Evolutionary conservation across 2,113 vertebrate genomes (phyloP).

Genomic region (Tylochromis polylepis): DNA sequence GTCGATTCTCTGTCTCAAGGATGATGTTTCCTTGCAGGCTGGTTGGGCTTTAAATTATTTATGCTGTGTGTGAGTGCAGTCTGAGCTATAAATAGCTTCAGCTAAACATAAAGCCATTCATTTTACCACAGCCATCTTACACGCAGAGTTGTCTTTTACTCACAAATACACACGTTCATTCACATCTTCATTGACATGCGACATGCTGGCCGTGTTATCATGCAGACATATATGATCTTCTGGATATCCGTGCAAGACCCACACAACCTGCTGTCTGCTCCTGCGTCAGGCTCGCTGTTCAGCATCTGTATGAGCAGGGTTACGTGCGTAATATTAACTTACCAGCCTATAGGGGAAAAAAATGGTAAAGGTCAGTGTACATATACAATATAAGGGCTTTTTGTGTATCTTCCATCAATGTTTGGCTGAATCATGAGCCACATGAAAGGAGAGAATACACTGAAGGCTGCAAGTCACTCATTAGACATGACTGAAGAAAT

Average conservation of each 20-base stretch:
- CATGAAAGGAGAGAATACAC: background rate
- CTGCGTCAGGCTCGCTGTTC: background rate
- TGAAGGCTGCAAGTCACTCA: background rate
- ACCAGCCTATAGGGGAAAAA: background rate
- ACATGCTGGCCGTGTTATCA: background rate
- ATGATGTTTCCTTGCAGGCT: slow-evolving; percentile 7
- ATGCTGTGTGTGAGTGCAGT: slow-evolving; percentile 10
- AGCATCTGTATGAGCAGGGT: background rate
- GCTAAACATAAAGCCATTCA: slow-evolving; percentile 12
- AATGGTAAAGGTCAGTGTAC: background rate
- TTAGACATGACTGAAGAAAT: background rate
- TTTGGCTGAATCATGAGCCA: background rate
- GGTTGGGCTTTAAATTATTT: slow-evolving; percentile 41
- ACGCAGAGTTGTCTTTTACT: background rate
- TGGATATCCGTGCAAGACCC: background rate
- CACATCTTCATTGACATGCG: background rate
- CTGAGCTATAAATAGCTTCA: slow-evolving; percentile 41
- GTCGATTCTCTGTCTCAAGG: slow-evolving; percentile 1
- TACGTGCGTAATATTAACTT: background rate
- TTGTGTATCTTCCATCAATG: background rate
- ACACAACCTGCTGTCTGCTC: background rate
- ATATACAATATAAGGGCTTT: background rate
- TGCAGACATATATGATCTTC: slow-evolving; percentile 2
- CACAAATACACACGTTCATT: background rate
- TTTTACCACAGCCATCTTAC: background rate